Evolutionary conservation across 2,113 vertebrate species (phyloP).

Genomic region (Crocuta crocuta): DNA sequence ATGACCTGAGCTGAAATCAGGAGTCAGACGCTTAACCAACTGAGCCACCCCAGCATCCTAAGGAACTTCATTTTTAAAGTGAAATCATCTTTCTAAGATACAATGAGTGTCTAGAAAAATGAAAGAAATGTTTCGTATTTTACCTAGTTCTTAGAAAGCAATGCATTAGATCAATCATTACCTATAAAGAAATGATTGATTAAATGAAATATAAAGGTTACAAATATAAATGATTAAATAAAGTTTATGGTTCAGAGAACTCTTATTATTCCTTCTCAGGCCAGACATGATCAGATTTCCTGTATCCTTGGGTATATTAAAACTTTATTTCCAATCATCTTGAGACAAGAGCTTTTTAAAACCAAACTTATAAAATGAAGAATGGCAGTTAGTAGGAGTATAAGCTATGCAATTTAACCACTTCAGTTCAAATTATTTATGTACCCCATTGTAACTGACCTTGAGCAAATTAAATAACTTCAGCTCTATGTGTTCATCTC

Average conservation of each 20-base stretch:
- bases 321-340: background rate
- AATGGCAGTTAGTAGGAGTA: background rate
- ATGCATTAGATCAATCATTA: background rate
- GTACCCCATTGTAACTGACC: background rate
- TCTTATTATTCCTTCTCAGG: background rate
- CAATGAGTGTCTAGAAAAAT: constrained; percentile 16
- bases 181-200: constrained; percentile 32
- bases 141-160: constrained; percentile 8
- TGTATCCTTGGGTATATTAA: background rate
- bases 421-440: background rate
- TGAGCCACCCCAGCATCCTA: no score
- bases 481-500: background rate
- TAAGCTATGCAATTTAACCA: background rate
- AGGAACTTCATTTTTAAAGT: constrained; percentile 22
- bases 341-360: constrained; percentile 22
- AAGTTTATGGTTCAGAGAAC: background rate
- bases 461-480: background rate
- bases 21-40: no score
- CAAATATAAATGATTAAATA: constrained; percentile 4
- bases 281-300: background rate
- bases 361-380: background rate
- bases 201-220: constrained; percentile 19
- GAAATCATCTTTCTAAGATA: background rate
- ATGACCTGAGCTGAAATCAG: no score
- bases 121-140: background rate